Evolutionary conservation across 2,113 vertebrate genomes (phyloP).

Genomic region (Zosterops lateralis): DNA sequence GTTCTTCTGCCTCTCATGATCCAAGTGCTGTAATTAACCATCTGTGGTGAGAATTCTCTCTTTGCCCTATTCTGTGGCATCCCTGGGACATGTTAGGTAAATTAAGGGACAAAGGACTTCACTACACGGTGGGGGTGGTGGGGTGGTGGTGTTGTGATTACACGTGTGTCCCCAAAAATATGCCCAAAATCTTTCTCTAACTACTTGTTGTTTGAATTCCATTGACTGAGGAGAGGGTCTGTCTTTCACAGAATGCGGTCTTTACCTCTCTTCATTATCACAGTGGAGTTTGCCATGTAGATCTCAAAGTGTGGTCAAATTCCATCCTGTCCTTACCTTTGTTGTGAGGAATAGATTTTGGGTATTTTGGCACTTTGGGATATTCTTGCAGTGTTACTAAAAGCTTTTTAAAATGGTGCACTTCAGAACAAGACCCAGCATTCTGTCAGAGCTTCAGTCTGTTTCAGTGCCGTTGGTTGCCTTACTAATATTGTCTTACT

Average conservation of each 20-base stretch:
- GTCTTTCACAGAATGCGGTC: not conserved
- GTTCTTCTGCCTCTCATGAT: not conserved
- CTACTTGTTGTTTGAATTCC: not conserved
- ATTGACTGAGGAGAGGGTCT: not conserved
- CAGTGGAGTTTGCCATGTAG: not conserved
- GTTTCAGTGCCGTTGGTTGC: not conserved
- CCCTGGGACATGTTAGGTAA: rapidly evolving
- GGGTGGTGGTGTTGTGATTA: not conserved
- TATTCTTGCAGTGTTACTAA: not conserved
- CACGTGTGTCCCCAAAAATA: not conserved
- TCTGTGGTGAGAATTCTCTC: not conserved
- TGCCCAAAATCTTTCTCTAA: not conserved
- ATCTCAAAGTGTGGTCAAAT: not conserved
- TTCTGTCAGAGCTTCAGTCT: not conserved
- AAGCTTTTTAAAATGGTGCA: not conserved
- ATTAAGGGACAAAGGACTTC: not conserved
- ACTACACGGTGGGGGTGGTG: rapidly evolving
- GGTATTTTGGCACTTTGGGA: not conserved
- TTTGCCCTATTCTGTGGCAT: not conserved
- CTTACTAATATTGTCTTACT: not conserved
- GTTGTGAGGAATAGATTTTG: not conserved
- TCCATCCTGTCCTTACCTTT: not conserved
- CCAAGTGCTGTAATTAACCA: not conserved
- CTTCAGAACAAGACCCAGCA: not conserved
- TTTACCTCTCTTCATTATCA: not conserved